Evolutionary conservation across 2,888 invertebrate genomes (phyloP), one percentile per base, ranked within the genome.

Genomic region (Parelbella ahira): DNA sequence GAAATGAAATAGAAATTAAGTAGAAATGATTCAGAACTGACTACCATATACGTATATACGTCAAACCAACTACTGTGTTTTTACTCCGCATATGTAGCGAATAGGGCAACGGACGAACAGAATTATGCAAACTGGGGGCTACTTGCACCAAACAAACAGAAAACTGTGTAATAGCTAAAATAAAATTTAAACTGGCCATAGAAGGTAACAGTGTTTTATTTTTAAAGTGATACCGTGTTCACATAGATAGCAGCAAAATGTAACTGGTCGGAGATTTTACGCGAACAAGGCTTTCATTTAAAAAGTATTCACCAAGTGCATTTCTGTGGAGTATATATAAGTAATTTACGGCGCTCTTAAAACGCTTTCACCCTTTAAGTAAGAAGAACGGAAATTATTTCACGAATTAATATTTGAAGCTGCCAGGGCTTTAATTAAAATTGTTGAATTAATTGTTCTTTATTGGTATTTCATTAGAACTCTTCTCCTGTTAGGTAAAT

Each of bases 61-160:
- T 32, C 25, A 12, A 19, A 19, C 18, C 15, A 37, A 21, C 29
- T 29, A 25, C 19, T 18, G 6, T 38, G 38, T 30, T 30, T 18
- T 30, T 23, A 15, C 18, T 12, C n/a, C 12, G n/a, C 19, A 11
- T 25, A 25, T 18, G 10, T 3, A 15, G 12, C 19, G 18, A 29
- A 29, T 15, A 11, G 32, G n/a, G 18, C 24, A 39, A 39, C 32
- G 30, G 19, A 25, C 24, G 25, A 19, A 19, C 5, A 39, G 24
- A 39, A 23, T 38, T 38, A 38, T 32, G 32, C 39, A 25, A 32
- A 39, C 5, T 25, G 25, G 32, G 32, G 30, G 39, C 39, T n/a
- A n/a, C n/a, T n/a, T n/a, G n/a, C n/a, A n/a, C n/a, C n/a, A n/a
- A 39, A 25, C 32, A 32, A 39, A 19, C 9, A 10, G 3, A 29